Percentiles rank a stretch among this genome's conserved stretches.
phyloP scores from a whole-genome alignment of 2,113 vertebrate species.

The Rhabdomys dilectus region DNA sequence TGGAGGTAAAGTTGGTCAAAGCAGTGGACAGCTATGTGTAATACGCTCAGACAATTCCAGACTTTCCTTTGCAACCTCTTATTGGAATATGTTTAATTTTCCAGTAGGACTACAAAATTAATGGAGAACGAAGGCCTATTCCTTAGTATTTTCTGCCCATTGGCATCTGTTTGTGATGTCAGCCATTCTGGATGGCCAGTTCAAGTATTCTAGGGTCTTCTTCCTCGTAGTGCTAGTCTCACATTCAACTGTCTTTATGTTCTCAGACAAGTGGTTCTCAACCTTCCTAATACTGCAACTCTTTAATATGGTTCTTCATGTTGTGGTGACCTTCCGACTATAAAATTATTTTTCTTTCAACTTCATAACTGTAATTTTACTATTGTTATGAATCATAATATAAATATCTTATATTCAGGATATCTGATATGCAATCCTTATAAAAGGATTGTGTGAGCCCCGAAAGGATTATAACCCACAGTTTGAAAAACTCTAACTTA shows the following conservation, averaged over 20 bases:
- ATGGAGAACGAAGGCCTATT: not conserved
- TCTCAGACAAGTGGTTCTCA: not conserved
- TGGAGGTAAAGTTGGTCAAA: constrained; percentile 13
- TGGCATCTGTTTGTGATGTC: not conserved
- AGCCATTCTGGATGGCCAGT: not conserved
- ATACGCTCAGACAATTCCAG: not conserved
- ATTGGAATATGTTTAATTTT: not conserved
- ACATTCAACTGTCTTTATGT: not conserved
- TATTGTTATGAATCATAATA: not conserved
- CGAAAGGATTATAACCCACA: not conserved
- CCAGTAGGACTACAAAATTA: not conserved
- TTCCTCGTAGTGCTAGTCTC: not conserved
- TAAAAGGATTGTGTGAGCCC: not conserved
- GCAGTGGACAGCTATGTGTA: not conserved
- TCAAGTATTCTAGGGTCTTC: not conserved
- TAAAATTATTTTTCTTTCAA: not conserved
- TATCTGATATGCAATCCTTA: not conserved
- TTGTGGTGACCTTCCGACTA: not conserved
- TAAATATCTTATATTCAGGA: not conserved
- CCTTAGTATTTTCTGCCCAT: not conserved
- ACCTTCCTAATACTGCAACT: not conserved
- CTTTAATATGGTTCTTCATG: not conserved
- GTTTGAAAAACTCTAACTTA: not conserved
- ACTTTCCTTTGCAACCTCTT: not conserved
- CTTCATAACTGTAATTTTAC: not conserved